Evolutionary conservation across 1,140 invertebrate species (phyloP), one percentile per base, ranked within the genome.

Genomic region (Drosophila rufa): DNA sequence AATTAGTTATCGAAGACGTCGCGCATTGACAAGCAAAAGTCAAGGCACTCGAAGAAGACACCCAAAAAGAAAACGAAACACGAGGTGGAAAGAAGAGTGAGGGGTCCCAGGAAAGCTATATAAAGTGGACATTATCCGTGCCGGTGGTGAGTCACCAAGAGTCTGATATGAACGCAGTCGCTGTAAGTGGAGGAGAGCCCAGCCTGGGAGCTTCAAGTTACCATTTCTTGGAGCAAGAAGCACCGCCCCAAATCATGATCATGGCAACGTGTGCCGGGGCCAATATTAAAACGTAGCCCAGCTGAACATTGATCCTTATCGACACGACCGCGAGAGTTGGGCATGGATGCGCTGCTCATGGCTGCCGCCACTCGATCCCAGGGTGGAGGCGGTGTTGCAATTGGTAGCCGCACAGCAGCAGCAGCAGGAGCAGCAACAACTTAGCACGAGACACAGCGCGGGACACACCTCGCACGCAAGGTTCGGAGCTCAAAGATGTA

Each of bases 1-100:
- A 90, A 90, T 90, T 90, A 90, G 85, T 90, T 90, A 90, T 90
- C 85, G 82, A 90, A 82, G 85, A 82, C 85, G 79, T 85, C 85
- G 85, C 75, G 61, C 85, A 85, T 90, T 90, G 85, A 90, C 85
- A 90, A 90, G 79, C 85, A 82, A 75, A 90, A 90, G 85, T 90
- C 85, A 90, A 85, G 84, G 85, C 82, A 90, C 85, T 90, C 71
- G 69, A 68, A 77, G 66, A 71, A 90, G 68, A 76, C 80, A 84
- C 80, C 84, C 74, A 84, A 87, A 84, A 82, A 64, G 45, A 61
- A 51, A 62, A 43, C 47, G 36, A 77, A 48, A 47, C 33, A 36
- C 17, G 22, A 81, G 36, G 51, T 22, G 62, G 19, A 53, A 43
- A 33, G 40, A 15, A 36, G 42, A 15, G 25, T 2, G 6, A 27